Conservation (phyloP, 2,113 vertebrate species). For the Neomonachus schauinslandi region DNA sequence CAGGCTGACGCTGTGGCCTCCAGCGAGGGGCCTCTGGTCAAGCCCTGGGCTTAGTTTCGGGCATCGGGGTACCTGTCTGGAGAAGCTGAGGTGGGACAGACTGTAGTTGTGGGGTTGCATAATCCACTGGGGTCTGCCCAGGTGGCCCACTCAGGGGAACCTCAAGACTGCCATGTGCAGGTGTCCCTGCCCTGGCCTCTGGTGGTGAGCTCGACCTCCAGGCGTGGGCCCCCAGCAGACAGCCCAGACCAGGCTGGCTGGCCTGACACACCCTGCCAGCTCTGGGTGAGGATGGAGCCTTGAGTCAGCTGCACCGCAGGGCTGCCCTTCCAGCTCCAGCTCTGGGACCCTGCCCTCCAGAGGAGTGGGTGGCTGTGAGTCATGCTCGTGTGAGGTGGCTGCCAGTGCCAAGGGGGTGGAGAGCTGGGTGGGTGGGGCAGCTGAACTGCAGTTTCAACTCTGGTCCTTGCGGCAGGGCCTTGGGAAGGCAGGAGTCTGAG, state of each 20-base stretch:
- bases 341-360: not conserved
- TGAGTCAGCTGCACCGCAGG: not conserved
- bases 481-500: not conserved
- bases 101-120: not conserved
- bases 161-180: not conserved
- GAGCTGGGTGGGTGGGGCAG: rapidly evolving
- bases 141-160: not conserved
- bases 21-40: not conserved
- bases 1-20: not conserved
- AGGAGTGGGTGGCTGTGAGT: not conserved
- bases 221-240: not conserved
- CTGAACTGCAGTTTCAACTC: not conserved
- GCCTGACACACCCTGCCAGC: not conserved
- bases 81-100: too few relatives aligned
- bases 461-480: rapidly evolving
- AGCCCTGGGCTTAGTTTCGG: not conserved
- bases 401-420: not conserved
- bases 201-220: not conserved
- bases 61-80: not conserved
- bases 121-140: not conserved
- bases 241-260: not conserved
- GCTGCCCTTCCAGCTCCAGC: not conserved
- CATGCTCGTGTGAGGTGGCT: not conserved
- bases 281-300: not conserved
- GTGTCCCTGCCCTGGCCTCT: not conserved